Evolutionary conservation across 2,113 vertebrate genomes (phyloP), one percentile per base, ranked within the genome.

Genomic region (Ardeotis arabs): DNA sequence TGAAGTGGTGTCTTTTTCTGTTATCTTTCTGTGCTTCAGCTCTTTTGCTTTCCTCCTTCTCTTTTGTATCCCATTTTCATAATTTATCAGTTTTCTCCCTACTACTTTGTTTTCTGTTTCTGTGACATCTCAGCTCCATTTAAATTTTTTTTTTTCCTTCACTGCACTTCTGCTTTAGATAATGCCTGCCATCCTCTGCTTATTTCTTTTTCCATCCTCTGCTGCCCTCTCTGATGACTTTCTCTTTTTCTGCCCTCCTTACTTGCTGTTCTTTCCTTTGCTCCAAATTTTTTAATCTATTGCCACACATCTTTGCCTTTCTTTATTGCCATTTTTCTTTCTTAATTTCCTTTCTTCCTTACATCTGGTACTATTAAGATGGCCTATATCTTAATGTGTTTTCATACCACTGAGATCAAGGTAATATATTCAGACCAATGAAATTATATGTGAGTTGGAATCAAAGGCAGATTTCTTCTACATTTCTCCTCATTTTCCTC

Each of bases 161-260:
- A 44, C 23, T 93, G 79, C 68, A 60, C 55, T 94, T 86, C 67
- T 78, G 33, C 44, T 67, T 73, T 77, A 74, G 72, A 66, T 75
- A 72, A 87, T 89, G 33, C 47, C 23, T 91, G 16, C 21, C 27
- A 88, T 91, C 39, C 45, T 73, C 53, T 91, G 58, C 33, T 90
- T 90, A 91, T 88, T 94, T 95, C 63, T 86, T 90, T 94, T 91
- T 95, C 63, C 88, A 86, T 90, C 53, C 85, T 90, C 79, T 91
- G 7, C n/a, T 94, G 33, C 90, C 72, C 92, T 90, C 59, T 96
- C 79, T 93, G 79, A 94, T 95, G 62, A 55, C 67, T 94, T 92
- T 80, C 37, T 86, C 37, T 79, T 83, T 89, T 85, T 20, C n/a
- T 94, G 4, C 45, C 16, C 39, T 89, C 56, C 13, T 50, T 86